Evolutionary conservation across 1,140 invertebrate genomes (phyloP).

Genomic region (Thaumatotibia leucotreta): DNA sequence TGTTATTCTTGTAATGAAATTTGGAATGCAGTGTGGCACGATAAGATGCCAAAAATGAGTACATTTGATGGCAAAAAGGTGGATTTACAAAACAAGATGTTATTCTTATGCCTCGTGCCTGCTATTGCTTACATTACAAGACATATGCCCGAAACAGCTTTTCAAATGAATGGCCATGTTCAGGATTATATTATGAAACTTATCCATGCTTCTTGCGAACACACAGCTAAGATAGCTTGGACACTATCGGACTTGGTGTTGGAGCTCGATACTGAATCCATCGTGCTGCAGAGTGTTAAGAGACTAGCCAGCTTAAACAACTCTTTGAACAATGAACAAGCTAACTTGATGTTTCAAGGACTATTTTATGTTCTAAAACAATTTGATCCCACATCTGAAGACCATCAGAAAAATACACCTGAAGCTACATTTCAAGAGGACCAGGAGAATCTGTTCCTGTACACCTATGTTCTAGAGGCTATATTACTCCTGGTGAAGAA

Average conservation of each 20-base stretch:
- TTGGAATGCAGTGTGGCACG: conserved; percentile 42
- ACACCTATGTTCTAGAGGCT: conserved; percentile 78
- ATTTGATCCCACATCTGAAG: conserved; percentile 55
- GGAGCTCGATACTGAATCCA: conserved; percentile 74
- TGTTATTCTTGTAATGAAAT: conserved; percentile 49
- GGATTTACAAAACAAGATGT: conserved; percentile 71
- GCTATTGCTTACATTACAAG: conserved; percentile 72
- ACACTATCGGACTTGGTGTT: conserved; percentile 75
- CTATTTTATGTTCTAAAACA: conserved; percentile 82
- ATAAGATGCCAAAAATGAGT: conserved; percentile 23
- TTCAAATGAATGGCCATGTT: conserved; percentile 42
- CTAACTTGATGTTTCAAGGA: conserved; percentile 83
- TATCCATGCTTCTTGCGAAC: conserved; percentile 78
- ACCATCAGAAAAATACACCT: conserved; percentile 30
- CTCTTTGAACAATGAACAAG: conserved; percentile 78
- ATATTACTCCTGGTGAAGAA: conserved; percentile 80
- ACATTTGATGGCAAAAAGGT: conserved; percentile 26
- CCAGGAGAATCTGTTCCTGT: conserved; percentile 51
- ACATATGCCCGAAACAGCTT: conserved; percentile 29
- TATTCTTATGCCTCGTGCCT: conserved; percentile 80
- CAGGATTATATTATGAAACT: conserved; percentile 81
- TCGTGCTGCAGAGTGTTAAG: conserved; percentile 81
- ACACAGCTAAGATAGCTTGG: conserved; percentile 80
- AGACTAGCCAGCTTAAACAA: conserved; percentile 75
- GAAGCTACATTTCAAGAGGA: conserved; percentile 33